Percentiles rank a stretch among this genome's conserved stretches.
Evolutionary conservation across 64 coral and sea anemone genomes (phyloP).

Genomic region (Stichodactyla mertensii): DNA sequence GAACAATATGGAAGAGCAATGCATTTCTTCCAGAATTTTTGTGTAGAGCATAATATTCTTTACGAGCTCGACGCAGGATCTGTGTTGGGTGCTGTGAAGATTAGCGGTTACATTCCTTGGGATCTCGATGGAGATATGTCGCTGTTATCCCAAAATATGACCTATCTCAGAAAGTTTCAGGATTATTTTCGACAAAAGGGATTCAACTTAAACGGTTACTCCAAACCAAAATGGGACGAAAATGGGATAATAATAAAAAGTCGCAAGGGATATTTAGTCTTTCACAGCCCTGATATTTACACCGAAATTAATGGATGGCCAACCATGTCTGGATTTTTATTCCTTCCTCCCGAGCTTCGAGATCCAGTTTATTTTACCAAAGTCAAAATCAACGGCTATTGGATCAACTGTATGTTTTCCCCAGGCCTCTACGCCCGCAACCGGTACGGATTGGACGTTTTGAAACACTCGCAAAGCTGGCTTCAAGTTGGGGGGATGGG

Average conservation of each 20-base stretch:
- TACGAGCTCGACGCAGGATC: slow-evolving; percentile 39
- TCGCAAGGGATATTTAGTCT: slow-evolving; percentile 4
- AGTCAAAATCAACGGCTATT: slow-evolving; percentile 9
- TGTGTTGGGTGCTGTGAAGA: slow-evolving; percentile 43
- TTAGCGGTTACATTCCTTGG: slow-evolving; percentile 28
- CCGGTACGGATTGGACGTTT: slow-evolving; percentile 23
- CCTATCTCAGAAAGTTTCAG: neutral
- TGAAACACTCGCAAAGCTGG: slow-evolving; percentile 37
- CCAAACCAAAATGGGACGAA: slow-evolving; percentile 9
- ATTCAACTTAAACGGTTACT: slow-evolving; percentile 29
- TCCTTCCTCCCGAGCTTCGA: slow-evolving; percentile 15
- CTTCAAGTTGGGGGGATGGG: slow-evolving; percentile 28
- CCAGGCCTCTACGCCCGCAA: slow-evolving; percentile 28
- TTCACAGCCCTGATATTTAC: slow-evolving; percentile 24
- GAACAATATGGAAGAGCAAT: slow-evolving; percentile 31
- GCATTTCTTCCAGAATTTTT: slow-evolving; percentile 41
- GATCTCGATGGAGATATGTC: slow-evolving; percentile 45
- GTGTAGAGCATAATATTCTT: slow-evolving; percentile 21
- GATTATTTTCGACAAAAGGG: slow-evolving; percentile 18
- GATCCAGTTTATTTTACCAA: slow-evolving; percentile 26
- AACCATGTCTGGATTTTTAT: slow-evolving; percentile 14
- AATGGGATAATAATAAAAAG: slow-evolving; percentile 6
- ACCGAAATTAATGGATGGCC: slow-evolving; percentile 35
- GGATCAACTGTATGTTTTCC: slow-evolving; percentile 9
- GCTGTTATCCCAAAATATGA: slow-evolving; percentile 17